These are phyloP conservation scores for Pavo muticus DNA, from an alignment of 2,113 vertebrate genomes.

Conservation along the genomic window DNA sequence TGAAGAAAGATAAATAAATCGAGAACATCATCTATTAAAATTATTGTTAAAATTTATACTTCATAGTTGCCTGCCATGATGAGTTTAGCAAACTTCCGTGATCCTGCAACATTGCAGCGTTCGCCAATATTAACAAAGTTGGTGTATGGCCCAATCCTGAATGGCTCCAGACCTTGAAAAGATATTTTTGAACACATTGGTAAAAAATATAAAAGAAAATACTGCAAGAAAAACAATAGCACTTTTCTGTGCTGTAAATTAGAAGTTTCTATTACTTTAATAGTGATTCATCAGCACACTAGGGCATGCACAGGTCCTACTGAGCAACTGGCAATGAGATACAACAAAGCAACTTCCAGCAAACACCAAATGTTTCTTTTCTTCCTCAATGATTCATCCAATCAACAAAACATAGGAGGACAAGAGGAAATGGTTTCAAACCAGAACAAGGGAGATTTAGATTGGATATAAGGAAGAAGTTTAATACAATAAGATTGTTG, in stretches of 20 bases:
- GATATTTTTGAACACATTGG: constrained; percentile 13
- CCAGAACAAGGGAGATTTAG: no score
- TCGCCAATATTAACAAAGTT: constrained; percentile 99
- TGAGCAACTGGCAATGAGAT: not conserved
- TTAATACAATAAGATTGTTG: no score
- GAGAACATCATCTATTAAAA: not conserved
- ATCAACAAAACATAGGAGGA: not conserved
- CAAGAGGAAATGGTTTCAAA: no score
- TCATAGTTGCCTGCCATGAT: constrained; percentile 95
- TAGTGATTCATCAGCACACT: not conserved
- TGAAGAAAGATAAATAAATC: not conserved
- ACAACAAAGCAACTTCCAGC: not conserved
- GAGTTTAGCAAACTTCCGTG: constrained; percentile 93
- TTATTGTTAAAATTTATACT: constrained; percentile 72
- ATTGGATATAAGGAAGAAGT: no score
- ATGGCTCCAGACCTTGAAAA: constrained; percentile 91
- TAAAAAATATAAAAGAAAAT: not conserved
- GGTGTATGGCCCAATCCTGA: constrained; percentile 93
- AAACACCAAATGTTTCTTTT: not conserved
- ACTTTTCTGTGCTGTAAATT: not conserved
- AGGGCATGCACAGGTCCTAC: not conserved
- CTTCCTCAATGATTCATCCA: not conserved
- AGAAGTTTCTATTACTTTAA: not conserved
- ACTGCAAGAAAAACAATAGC: not conserved
- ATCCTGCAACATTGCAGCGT: constrained; percentile 97